phyloP scores from a whole-genome alignment of 2,113 vertebrate species.

The Neotoma lepida region DNA sequence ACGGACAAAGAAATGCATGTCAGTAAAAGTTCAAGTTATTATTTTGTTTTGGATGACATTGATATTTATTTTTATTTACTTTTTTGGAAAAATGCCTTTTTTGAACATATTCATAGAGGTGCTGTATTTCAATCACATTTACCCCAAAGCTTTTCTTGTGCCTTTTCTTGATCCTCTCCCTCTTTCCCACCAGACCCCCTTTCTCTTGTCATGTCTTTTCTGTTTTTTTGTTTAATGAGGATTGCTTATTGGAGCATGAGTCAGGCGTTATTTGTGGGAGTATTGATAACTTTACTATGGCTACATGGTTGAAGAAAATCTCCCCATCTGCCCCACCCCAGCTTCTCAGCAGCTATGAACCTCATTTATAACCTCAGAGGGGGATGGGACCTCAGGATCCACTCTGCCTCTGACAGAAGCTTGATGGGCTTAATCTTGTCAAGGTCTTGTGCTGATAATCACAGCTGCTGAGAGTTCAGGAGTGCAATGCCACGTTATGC shows the following conservation, averaged over 20 bases:
- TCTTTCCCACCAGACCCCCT: background rate
- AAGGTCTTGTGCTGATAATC: background rate
- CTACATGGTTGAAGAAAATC: background rate
- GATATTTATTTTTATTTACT: background rate
- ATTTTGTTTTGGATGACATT: background rate
- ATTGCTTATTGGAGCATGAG: background rate
- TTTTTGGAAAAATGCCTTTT: background rate
- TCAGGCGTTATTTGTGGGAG: background rate
- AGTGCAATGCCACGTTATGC: accelerated
- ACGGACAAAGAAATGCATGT: background rate
- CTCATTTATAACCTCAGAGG: background rate
- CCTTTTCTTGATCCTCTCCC: background rate
- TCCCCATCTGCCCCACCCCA: background rate
- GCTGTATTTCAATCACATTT: background rate
- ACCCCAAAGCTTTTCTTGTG: background rate
- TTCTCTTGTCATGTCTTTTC: background rate
- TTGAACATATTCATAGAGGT: background rate
- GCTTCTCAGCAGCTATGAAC: background rate
- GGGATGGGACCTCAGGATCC: background rate
- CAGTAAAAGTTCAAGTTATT: background rate
- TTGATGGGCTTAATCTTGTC: background rate
- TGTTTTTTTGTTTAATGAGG: background rate
- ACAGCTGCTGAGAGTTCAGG: background rate
- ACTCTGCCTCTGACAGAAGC: background rate
- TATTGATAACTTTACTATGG: background rate